These are phyloP conservation scores for Pseudomyrmex pallidus DNA, from an alignment of 1,140 invertebrate species.

Conservation along the genomic window DNA sequence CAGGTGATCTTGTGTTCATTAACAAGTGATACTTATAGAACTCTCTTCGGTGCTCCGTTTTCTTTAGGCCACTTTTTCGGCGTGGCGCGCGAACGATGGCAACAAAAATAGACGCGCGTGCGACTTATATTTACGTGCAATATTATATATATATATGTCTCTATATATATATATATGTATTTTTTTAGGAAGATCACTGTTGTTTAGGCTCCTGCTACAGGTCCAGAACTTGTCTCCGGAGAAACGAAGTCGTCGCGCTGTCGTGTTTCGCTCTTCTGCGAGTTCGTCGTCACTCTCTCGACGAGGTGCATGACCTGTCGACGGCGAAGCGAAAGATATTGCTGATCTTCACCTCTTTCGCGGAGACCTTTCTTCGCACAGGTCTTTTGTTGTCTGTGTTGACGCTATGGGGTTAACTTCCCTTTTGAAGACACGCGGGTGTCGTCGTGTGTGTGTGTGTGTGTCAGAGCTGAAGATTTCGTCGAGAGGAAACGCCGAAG, in stretches of 20 bases:
- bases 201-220: slow-evolving; percentile 68
- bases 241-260: slow-evolving; percentile 9
- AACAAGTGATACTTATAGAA: slow-evolving; percentile 69
- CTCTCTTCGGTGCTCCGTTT: background rate
- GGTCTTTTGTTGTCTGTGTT: slow-evolving; percentile 30
- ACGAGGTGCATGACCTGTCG: slow-evolving; percentile 62
- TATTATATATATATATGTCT: slow-evolving; percentile 43
- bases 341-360: slow-evolving; percentile 18
- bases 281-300: slow-evolving; percentile 59
- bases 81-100: slow-evolving; percentile 35
- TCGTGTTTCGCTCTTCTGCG: slow-evolving; percentile 53
- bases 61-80: slow-evolving; percentile 19
- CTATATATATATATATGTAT: slow-evolving; percentile 40
- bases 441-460: background rate
- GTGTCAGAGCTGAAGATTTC: background rate
- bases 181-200: slow-evolving; percentile 66
- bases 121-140: slow-evolving; percentile 29
- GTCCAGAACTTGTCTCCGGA: slow-evolving; percentile 63
- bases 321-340: slow-evolving; percentile 3
- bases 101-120: slow-evolving; percentile 67
- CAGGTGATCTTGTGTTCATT: slow-evolving; percentile 63
- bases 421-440: background rate
- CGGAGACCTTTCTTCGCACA: slow-evolving; percentile 8
- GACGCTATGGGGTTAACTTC: slow-evolving; percentile 22
- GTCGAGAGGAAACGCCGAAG: background rate